A percentile compares a stretch with the other conserved stretches of the same genome.
Conservation (phyloP, 2,113 vertebrate genomes). For the Cyprinodon variegatus region DNA sequence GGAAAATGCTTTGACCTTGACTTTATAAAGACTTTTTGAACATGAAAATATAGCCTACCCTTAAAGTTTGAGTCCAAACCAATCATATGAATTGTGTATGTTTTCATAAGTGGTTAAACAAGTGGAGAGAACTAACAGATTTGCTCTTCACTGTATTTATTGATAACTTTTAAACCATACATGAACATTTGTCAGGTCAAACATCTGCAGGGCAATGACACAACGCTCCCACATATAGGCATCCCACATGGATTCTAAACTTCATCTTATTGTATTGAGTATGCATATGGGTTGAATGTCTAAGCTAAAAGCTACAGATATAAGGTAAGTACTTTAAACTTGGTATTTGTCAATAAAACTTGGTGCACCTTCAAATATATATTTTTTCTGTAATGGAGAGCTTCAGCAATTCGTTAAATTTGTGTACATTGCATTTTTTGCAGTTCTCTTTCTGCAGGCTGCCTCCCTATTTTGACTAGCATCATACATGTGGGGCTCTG, state of each 20-base stretch:
- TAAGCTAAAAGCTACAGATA: too few relatives aligned
- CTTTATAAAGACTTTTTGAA: neutral
- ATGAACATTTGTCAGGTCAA: neutral
- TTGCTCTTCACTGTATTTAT: neutral
- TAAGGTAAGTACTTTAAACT: too few relatives aligned
- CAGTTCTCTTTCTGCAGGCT: too few relatives aligned
- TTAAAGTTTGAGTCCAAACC: neutral
- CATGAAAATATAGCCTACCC: neutral
- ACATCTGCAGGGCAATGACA: neutral
- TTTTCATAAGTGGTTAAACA: neutral
- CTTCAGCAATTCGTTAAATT: too few relatives aligned
- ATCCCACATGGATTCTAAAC: neutral
- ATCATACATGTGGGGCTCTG: too few relatives aligned
- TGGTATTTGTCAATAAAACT: too few relatives aligned
- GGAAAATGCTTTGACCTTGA: constrained; percentile 22
- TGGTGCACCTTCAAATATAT: too few relatives aligned
- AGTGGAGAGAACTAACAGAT: neutral
- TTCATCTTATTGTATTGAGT: neutral
- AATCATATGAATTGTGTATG: neutral
- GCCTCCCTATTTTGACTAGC: too few relatives aligned
- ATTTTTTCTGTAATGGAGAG: too few relatives aligned
- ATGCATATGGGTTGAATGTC: neutral
- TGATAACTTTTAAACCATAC: neutral
- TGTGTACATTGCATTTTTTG: too few relatives aligned
- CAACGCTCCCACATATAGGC: neutral